phyloP scores from a whole-genome alignment of 2,797 vertebrate species.

The Molossus molossus region DNA sequence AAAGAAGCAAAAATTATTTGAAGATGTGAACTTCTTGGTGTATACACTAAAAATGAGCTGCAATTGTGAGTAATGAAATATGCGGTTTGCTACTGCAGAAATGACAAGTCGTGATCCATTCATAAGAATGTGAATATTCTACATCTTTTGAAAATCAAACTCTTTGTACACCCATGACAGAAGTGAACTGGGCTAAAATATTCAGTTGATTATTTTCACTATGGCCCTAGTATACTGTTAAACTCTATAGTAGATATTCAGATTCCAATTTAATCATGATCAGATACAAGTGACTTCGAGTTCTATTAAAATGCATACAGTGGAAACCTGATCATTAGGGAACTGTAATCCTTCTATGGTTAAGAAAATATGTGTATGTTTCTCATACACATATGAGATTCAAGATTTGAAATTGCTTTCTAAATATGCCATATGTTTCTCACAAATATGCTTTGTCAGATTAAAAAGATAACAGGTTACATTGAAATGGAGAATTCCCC shows the following conservation, averaged over 20 bases:
- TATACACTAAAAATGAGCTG: slow-evolving; percentile 6
- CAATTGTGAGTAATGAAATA: slow-evolving; percentile 19
- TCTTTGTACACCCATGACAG: neutral
- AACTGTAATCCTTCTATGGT: neutral
- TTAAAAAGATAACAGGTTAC: neutral
- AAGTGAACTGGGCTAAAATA: slow-evolving; percentile 7
- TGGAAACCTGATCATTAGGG: neutral
- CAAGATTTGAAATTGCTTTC: slow-evolving; percentile 47
- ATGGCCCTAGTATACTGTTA: neutral
- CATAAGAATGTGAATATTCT: neutral
- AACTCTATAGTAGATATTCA: neutral
- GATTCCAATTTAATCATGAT: neutral
- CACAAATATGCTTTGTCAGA: slow-evolving; percentile 26
- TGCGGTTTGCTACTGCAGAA: neutral
- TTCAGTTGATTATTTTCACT: neutral
- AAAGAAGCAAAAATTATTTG: slow-evolving; percentile 3
- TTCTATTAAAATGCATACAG: neutral
- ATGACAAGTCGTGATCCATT: neutral
- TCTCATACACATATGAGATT: slow-evolving; percentile 28
- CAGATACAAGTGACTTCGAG: neutral
- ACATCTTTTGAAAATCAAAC: slow-evolving; percentile 36
- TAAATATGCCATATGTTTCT: slow-evolving; percentile 35
- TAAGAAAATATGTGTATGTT: neutral
- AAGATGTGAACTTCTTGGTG: neutral
- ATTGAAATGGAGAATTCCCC: neutral